A percentile compares a stretch with the other conserved stretches of the same genome.
Evolutionary conservation across 2,797 vertebrate species (phyloP).

Genomic region (Lithobates sylvaticus): DNA sequence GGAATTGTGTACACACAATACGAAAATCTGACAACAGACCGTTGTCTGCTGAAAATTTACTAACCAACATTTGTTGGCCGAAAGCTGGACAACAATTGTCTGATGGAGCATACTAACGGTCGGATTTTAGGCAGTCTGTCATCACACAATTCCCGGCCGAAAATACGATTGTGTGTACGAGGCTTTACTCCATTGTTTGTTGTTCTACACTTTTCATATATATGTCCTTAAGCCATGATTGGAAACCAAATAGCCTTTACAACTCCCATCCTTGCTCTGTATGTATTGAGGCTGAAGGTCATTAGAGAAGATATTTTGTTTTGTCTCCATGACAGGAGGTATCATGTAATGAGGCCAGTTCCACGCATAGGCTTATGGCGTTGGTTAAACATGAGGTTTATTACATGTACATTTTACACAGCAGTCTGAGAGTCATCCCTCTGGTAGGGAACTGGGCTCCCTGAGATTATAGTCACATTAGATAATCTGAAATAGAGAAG

Average conservation of each 20-base stretch:
- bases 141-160: no score
- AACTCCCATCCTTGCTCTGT: slow-evolving; percentile 6
- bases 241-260: slow-evolving; percentile 38
- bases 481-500: slow-evolving; percentile 1
- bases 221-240: slow-evolving; percentile 25
- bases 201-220: slow-evolving; percentile 7
- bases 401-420: neutral
- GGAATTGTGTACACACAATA: no score
- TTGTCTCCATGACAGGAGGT: slow-evolving; percentile 30
- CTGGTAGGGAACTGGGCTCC: neutral
- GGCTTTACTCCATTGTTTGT: slow-evolving; percentile 17
- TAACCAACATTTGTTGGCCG: no score
- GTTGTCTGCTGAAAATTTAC: no score
- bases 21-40: no score
- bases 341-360: slow-evolving; percentile 37
- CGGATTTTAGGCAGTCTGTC: no score
- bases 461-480: neutral
- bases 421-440: neutral
- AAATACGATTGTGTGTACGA: no score
- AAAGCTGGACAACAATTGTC: no score
- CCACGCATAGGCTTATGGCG: slow-evolving; percentile 12
- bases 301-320: slow-evolving; percentile 56
- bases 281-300: slow-evolving; percentile 44
- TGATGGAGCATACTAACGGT: no score
- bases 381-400: slow-evolving; percentile 23